These are phyloP conservation scores for Phaonia tiefii DNA, from an alignment of 2,888 invertebrate genomes.

Conservation along the genomic window DNA sequence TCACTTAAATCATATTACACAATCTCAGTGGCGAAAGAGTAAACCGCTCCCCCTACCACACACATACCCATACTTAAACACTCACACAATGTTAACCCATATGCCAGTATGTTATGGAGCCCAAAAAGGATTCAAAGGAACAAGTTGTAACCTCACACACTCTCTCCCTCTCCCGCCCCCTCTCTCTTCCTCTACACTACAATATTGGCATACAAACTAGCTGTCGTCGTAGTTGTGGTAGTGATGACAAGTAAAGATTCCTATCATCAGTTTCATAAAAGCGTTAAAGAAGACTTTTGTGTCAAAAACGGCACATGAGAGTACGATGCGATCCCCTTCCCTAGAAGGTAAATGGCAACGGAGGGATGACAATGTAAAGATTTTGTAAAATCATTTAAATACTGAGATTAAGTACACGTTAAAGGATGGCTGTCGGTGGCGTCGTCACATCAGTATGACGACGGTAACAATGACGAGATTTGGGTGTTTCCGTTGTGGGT, in stretches of 20 bases:
- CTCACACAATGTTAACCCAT: neutral
- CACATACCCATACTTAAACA: neutral
- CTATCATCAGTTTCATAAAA: constrained; percentile 43
- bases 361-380: constrained; percentile 57
- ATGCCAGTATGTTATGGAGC: neutral
- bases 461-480: neutral
- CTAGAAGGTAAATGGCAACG: constrained; percentile 36
- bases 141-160: neutral
- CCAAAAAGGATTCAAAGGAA: constrained; percentile 1
- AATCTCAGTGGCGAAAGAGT: neutral
- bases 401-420: constrained; percentile 45
- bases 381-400: constrained; percentile 62
- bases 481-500: neutral
- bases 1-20: constrained; percentile 35
- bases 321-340: constrained; percentile 10
- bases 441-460: too few relatives aligned
- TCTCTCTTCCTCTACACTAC: neutral
- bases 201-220: neutral
- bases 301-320: neutral
- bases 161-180: too few relatives aligned
- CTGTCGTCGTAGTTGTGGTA: neutral
- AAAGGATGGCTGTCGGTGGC: constrained; percentile 7
- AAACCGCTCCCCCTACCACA: neutral
- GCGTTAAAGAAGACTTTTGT: neutral
- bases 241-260: constrained; percentile 58